These are phyloP conservation scores for Acleris emargana DNA, from an alignment of 2,888 invertebrate species.

Conservation along the genomic window DNA sequence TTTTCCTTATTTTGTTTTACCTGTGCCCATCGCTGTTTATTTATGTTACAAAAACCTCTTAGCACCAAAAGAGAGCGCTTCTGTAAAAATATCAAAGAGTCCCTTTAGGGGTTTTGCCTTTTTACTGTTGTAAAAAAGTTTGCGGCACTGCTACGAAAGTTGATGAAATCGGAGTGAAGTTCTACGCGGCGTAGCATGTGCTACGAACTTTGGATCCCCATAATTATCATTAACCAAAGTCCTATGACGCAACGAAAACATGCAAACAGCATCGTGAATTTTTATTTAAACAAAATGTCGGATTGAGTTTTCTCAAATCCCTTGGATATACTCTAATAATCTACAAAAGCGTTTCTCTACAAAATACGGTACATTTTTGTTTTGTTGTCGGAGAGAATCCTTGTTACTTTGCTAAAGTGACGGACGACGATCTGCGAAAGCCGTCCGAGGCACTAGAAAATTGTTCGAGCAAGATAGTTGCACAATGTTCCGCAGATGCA, in stretches of 20 bases:
- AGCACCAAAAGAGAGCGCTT: too few species aligned
- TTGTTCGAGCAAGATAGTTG: constrained; percentile 21
- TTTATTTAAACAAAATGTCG: neutral
- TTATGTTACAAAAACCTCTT: too few species aligned
- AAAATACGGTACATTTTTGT: constrained; percentile 13
- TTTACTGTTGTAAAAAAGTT: too few species aligned
- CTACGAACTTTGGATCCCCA: neutral
- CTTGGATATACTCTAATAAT: constrained; percentile 12
- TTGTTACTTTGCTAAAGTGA: constrained; percentile 33
- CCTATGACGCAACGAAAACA: neutral
- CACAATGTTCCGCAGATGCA: constrained; percentile 13
- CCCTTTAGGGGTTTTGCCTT: too few species aligned
- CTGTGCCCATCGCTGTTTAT: too few species aligned
- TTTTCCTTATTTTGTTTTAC: too few species aligned
- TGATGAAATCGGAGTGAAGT: constrained; percentile 1
- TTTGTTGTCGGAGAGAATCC: constrained; percentile 18
- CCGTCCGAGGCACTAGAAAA: constrained; percentile 26
- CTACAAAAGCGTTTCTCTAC: neutral
- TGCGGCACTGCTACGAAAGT: neutral
- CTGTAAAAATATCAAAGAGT: too few species aligned
- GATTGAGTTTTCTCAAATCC: constrained; percentile 1
- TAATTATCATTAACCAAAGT: neutral
- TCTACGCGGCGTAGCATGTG: constrained; percentile 4
- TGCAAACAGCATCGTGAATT: neutral
- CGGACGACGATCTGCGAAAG: constrained; percentile 25